These are phyloP conservation scores for Rhagium mordax DNA, from an alignment of 2,888 invertebrate species.

Conservation along the genomic window DNA sequence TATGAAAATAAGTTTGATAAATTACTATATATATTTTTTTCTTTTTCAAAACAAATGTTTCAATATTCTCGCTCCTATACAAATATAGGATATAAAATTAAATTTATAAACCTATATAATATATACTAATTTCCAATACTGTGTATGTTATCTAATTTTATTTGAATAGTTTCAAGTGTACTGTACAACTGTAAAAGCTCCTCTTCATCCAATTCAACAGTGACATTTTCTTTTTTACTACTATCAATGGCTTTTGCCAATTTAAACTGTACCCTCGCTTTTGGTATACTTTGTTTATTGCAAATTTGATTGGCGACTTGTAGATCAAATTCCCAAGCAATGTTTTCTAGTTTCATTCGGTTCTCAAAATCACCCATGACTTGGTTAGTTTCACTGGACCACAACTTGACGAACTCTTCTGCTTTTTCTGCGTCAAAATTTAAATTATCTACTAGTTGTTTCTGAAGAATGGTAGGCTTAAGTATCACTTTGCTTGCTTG, in stretches of 20 bases:
- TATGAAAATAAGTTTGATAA: too few relatives aligned
- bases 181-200: slow-evolving; percentile 72
- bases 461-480: slow-evolving; percentile 73
- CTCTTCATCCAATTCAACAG: slow-evolving; percentile 72
- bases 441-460: slow-evolving; percentile 70
- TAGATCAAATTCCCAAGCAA: slow-evolving; percentile 74
- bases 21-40: too few relatives aligned
- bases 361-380: slow-evolving; percentile 71
- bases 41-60: too few relatives aligned
- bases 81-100: too few relatives aligned
- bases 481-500: slow-evolving; percentile 72
- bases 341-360: slow-evolving; percentile 71
- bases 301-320: slow-evolving; percentile 71
- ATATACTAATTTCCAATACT: slow-evolving; percentile 36
- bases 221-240: slow-evolving; percentile 65
- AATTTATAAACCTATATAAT: too few relatives aligned
- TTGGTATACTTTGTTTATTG: slow-evolving; percentile 69
- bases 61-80: too few relatives aligned
- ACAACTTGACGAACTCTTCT: slow-evolving; percentile 72
- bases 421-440: slow-evolving; percentile 72
- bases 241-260: slow-evolving; percentile 58
- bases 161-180: slow-evolving; percentile 73
- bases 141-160: slow-evolving; percentile 62
- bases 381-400: slow-evolving; percentile 72
- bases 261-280: slow-evolving; percentile 71